Evolutionary conservation across 2,888 invertebrate species (phyloP).

Genomic region (Polydrusus tereticollis): DNA sequence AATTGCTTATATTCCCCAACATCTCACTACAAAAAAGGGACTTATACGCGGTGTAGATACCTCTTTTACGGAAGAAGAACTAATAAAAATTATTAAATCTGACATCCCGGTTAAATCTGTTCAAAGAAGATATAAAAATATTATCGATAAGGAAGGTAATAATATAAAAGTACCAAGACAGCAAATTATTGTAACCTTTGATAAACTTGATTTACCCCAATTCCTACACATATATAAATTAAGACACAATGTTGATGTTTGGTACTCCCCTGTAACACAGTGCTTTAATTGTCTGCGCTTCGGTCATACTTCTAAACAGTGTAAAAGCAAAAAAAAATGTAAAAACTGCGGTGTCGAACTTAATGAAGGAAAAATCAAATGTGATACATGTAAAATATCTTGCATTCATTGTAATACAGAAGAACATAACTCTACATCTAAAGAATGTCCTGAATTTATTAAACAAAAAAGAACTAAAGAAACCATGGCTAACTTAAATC

Average conservation of each 20-base stretch:
- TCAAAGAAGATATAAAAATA: not conserved
- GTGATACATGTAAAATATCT: not conserved
- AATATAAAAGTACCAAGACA: not conserved
- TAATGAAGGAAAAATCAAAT: not conserved
- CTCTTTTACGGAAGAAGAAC: not conserved
- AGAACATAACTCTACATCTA: not conserved
- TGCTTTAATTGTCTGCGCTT: not conserved
- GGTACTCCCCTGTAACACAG: not conserved
- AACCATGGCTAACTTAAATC: not conserved
- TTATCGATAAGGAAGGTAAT: not conserved
- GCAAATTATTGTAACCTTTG: not conserved
- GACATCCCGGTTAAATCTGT: not conserved
- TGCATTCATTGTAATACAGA: not conserved
- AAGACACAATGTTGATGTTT: not conserved
- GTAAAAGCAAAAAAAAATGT: not conserved
- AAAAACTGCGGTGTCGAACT: not conserved
- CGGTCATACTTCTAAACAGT: not conserved
- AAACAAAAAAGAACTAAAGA: not conserved
- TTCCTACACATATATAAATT: not conserved
- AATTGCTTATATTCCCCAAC: not conserved
- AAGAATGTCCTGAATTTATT: not conserved
- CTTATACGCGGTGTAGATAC: not conserved
- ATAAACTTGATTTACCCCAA: not conserved
- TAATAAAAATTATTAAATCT: not conserved
- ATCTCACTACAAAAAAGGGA: not conserved